Conservation (phyloP, 2,113 vertebrate species). For the Muscicapa adusta region DNA sequence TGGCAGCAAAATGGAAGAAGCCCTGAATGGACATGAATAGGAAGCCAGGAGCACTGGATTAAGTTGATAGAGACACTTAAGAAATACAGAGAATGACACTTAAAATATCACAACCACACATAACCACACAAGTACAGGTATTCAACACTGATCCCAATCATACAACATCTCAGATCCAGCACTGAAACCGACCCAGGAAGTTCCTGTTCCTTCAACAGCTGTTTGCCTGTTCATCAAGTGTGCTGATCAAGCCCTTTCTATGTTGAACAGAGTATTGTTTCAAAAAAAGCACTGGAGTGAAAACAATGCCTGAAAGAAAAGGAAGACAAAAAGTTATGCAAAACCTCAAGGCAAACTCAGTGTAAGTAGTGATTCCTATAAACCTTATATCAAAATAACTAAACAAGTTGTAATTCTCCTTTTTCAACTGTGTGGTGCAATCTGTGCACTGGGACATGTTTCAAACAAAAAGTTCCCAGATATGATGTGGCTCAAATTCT, state of each 20-base stretch:
- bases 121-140: background rate
- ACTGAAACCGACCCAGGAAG: accelerated
- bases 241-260: background rate
- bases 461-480: background rate
- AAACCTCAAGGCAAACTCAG: background rate
- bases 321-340: background rate
- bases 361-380: background rate
- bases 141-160: background rate
- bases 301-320: background rate
- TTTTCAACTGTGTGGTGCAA: background rate
- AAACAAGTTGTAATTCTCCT: background rate
- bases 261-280: background rate
- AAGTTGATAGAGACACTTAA: background rate
- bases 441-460: background rate
- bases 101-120: background rate
- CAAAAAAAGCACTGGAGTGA: background rate
- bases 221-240: background rate
- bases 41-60: background rate
- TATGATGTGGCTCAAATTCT: background rate
- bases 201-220: background rate
- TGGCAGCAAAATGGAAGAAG: background rate
- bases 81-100: background rate
- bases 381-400: background rate
- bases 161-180: background rate
- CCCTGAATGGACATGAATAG: background rate